These are phyloP conservation scores for Cyanistes caeruleus DNA, from an alignment of 2,113 vertebrate species.

Conservation along the genomic window DNA sequence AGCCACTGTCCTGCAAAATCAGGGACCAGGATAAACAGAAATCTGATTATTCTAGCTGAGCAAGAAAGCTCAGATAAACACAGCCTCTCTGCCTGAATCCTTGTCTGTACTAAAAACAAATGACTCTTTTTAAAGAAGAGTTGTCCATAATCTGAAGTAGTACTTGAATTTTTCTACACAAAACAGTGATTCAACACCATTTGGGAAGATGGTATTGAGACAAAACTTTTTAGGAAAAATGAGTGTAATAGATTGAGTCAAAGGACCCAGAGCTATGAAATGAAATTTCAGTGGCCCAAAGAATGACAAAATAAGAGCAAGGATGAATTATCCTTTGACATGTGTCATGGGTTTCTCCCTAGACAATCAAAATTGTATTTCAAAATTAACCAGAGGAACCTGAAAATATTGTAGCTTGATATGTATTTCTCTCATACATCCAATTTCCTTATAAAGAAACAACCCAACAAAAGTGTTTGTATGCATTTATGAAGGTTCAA, in stretches of 20 bases:
- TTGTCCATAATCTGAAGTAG: neutral
- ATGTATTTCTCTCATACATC: neutral
- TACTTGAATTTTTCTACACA: neutral
- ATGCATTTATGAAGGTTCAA: neutral
- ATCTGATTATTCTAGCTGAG: conserved; percentile 63
- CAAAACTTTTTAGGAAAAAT: neutral
- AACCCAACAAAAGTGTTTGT: neutral
- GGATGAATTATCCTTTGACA: neutral
- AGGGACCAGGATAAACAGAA: conserved; percentile 57
- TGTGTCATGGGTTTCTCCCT: neutral
- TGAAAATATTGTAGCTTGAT: neutral
- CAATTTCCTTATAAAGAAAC: neutral
- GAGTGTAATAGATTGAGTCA: neutral
- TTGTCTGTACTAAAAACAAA: neutral
- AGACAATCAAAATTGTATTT: neutral
- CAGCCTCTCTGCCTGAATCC: neutral
- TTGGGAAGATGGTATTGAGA: neutral
- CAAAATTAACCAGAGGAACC: neutral
- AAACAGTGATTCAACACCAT: neutral
- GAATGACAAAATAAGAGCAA: neutral
- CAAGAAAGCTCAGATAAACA: conserved; percentile 41
- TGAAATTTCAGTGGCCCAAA: neutral
- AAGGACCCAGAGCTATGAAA: neutral
- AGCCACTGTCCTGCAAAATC: conserved; percentile 60
- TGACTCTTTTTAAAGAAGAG: neutral